Base-by-base conservation (phyloP, 2,113 vertebrate species). In the Laticauda colubrina region DNA sequence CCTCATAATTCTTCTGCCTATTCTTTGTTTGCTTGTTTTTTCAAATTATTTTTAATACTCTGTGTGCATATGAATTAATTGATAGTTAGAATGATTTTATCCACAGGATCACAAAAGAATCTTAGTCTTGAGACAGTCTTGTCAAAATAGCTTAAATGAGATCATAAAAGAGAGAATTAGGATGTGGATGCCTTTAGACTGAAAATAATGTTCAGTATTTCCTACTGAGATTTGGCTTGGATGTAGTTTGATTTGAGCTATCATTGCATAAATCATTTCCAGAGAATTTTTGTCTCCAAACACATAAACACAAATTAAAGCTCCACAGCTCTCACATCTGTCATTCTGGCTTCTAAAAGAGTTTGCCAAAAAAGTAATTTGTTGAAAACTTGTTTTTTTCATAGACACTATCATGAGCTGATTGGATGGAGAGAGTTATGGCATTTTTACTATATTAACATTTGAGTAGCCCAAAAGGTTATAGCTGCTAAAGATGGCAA, bases 221-320 rank as follows among this genome's bases (percentile, higher is more conserved):
- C 93, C 69, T 90, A 93, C 91, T 91, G 89, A 95, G 81, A 92
- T 92, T 90, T 96, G 94, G 94, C 55, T 95, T 87, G 91, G 90
- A 81, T 94, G 92, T 91, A 91, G 91, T 87, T 94, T 95, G 95
- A 94, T 95, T 93, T 93, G 90, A 95, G 93, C 92, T 90, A 93
- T 95, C 95, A 91, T 95, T 95, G 94, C 89, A 93, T 94, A 96
- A 97, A 96, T 96, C 96, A 96, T 95, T 92, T 94, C 88, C 61
- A 93, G 95, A 92, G 93, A 89, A 93, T 93, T 0, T 0, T 93
- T 94, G 75, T 59, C 92, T 89, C 94, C 57, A 91, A 97, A 96
- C 81, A 93, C 54, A 95, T 11, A 92, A 95, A 94, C 93, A 90
- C 94, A 93, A 95, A 96, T 54, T 95, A 93, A 94, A 94, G 93